Evolutionary conservation across 2,888 invertebrate genomes (phyloP), one percentile per base, ranked within the genome.

Genomic region (Beris chalybata): DNA sequence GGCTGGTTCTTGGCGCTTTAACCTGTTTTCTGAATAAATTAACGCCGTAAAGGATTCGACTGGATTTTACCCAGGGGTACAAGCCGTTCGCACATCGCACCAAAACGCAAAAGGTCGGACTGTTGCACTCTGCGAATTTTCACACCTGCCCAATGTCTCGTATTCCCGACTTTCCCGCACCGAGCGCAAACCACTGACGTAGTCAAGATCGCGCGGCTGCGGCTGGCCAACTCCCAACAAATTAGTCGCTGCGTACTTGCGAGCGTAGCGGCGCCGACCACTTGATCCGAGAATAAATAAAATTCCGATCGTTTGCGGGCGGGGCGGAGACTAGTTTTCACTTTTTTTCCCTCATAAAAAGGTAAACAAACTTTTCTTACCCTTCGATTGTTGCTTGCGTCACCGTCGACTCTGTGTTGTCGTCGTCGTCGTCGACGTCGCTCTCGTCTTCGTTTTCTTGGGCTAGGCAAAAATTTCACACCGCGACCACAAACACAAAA

Each of bases 161-260:
- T 30, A n/a, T 43, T 4, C 12, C 29, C 38, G 15, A 47, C 48
- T 48, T 32, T 45, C 5, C 32, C 9, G 5, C 38, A 22, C 13
- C 61, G 38, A 52, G 22, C 22, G 22, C 22, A 7, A 15, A 11
- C 47, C 47, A 48, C 61, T 61, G 61, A 61, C 61, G 61, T 61
- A 50, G 50, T 52, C 61, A 29, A 22, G 32, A 31, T 15, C 43
- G 38, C 43, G 38, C 59, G 50, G 59, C 58, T 22, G 22, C 48
- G 50, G 50, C 61, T 50, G 43, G 50, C 61, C 47, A 61, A 61
- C 50, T 61, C 7, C 38, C 61, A 61, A 61, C 52, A 50, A 61
- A 38, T 38, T 61, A 48, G 13, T 12, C 43, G 43, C 43, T 11
- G 13, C 13, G 30, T 9, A 29, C 4, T n/a, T 31, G 6, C 31